Evolutionary conservation across 2,888 invertebrate genomes (phyloP).

Genomic region (Panzeria rudis): DNA sequence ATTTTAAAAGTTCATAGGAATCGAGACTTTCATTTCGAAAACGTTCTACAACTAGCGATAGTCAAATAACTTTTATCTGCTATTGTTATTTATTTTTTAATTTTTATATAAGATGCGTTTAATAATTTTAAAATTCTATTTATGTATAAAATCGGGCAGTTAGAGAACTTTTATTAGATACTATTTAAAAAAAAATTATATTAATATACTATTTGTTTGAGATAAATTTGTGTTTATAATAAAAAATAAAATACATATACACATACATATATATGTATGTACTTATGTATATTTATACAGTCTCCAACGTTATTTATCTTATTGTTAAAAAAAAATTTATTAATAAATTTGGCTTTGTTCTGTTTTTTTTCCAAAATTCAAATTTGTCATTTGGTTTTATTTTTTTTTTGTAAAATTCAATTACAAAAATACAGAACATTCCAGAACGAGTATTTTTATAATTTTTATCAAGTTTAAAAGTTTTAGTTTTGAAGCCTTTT

Average conservation of each 20-base stretch:
- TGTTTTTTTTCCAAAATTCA: background rate
- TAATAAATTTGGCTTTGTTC: constrained; percentile 60
- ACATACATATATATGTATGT: background rate
- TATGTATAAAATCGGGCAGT: constrained; percentile 41
- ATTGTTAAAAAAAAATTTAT: constrained; percentile 61
- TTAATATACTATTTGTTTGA: constrained; percentile 12
- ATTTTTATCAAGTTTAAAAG: constrained; percentile 17
- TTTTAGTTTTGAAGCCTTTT: constrained; percentile 8
- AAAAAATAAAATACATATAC: constrained; percentile 22
- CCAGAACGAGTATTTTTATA: constrained; percentile 34
- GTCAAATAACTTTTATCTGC: background rate
- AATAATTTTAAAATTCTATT: background rate
- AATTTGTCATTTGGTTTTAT: constrained; percentile 10
- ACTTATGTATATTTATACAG: constrained; percentile 57
- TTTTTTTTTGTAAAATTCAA: constrained; percentile 16
- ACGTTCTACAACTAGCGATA: background rate
- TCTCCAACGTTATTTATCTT: constrained; percentile 67
- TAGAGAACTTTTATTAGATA: constrained; percentile 18
- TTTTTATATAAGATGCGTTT: background rate
- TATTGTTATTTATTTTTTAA: background rate
- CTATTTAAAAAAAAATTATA: constrained; percentile 15
- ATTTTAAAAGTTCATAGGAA: background rate
- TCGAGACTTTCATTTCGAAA: background rate
- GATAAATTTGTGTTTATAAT: constrained; percentile 38
- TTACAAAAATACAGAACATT: constrained; percentile 43